Percentiles rank a stretch among this genome's conserved stretches.
Evolutionary conservation across 2,113 vertebrate genomes (phyloP).

Genomic region (Galbula dea): DNA sequence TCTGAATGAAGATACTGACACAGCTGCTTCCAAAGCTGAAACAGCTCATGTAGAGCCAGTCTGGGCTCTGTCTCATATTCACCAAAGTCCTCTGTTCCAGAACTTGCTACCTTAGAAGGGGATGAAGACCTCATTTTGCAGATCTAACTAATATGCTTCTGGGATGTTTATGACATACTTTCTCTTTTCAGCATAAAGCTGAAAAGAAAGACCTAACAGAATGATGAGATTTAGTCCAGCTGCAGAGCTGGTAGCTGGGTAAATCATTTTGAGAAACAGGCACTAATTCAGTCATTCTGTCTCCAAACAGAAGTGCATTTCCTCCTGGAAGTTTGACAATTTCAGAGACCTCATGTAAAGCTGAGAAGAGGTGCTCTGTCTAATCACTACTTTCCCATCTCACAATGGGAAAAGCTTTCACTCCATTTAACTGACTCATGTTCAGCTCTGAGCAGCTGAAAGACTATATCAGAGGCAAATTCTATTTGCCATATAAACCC

Average conservation of each 20-base stretch:
- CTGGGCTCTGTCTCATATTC: background rate
- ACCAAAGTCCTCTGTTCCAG: background rate
- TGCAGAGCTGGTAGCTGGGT: background rate
- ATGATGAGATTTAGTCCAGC: background rate
- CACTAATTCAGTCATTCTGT: background rate
- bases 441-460: background rate
- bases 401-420: background rate
- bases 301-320: background rate
- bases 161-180: background rate
- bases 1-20: background rate
- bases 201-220: background rate
- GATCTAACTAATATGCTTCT: background rate
- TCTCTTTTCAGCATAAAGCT: background rate
- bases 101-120: background rate
- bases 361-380: background rate
- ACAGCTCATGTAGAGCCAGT: background rate
- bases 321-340: background rate
- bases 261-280: background rate
- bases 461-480: background rate
- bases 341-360: background rate
- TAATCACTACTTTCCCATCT: background rate
- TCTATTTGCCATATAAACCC: background rate
- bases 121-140: background rate
- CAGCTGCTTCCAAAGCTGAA: background rate
- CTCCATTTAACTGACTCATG: background rate